A percentile compares a stretch with the other conserved stretches of the same genome.
Evolutionary conservation across 2,113 vertebrate genomes (phyloP).

Genomic region (Sinocyclocheilus grahami): DNA sequence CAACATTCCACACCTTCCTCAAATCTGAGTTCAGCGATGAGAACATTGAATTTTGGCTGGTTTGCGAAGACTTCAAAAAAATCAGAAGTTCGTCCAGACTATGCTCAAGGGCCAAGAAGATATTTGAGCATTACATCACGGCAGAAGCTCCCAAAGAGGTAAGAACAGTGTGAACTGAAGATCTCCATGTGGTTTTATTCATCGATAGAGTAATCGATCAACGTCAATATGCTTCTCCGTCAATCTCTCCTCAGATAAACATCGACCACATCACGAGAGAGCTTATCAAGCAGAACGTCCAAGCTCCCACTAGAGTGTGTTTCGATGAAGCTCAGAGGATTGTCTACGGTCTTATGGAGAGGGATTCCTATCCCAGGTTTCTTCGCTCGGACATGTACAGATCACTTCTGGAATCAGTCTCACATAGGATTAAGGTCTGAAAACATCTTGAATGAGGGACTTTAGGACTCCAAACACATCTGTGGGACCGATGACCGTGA

Average conservation of each 20-base stretch:
- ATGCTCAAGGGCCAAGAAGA: constrained; percentile 75
- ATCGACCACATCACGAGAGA: constrained; percentile 85
- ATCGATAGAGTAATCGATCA: neutral
- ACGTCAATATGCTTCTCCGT: neutral
- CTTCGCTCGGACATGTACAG: constrained; percentile 84
- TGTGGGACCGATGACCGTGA: constrained; percentile 1
- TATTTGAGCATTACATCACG: constrained; percentile 77
- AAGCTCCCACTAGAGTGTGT: constrained; percentile 73
- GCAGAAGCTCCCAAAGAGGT: constrained; percentile 78
- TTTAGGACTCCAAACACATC: neutral
- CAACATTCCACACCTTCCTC: constrained; percentile 77
- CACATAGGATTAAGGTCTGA: constrained; percentile 68
- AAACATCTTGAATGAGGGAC: neutral
- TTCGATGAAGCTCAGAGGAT: constrained; percentile 86
- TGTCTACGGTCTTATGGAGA: constrained; percentile 84
- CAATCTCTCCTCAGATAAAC: constrained; percentile 79
- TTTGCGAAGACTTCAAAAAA: constrained; percentile 80
- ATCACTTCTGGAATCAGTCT: constrained; percentile 80
- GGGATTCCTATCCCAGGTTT: constrained; percentile 86
- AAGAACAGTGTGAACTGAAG: neutral
- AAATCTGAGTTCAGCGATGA: constrained; percentile 72
- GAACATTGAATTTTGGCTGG: constrained; percentile 82
- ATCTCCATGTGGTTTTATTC: neutral
- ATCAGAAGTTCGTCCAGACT: constrained; percentile 69
- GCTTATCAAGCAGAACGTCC: constrained; percentile 73